Conservation (phyloP, 92 coral and sea anemone species). For the Porites cylindrica region DNA sequence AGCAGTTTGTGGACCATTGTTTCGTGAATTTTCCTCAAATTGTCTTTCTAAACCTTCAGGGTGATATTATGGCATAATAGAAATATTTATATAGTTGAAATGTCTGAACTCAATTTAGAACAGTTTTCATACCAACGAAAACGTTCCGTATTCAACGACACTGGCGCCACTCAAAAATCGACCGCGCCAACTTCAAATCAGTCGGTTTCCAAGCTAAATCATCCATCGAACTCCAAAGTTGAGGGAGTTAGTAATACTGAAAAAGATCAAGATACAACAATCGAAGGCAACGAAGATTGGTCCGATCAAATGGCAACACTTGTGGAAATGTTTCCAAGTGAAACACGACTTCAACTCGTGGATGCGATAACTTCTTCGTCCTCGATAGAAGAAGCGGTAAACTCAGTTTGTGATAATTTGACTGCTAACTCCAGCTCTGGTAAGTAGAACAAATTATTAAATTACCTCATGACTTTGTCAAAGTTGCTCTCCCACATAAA, state of each 20-base stretch:
- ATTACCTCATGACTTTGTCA: no score
- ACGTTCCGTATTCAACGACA: not conserved
- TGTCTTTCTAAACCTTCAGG: not conserved
- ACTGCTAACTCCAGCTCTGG: not conserved
- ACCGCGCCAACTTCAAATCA: not conserved
- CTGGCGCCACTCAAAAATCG: not conserved
- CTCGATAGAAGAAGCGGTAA: slow-evolving; percentile 16
- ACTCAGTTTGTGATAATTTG: slow-evolving; percentile 6
- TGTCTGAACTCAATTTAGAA: slow-evolving; percentile 33
- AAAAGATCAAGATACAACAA: not conserved
- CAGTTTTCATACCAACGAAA: slow-evolving; percentile 39
- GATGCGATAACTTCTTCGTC: slow-evolving; percentile 12
- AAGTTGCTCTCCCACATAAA: no score
- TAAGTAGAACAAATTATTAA: not conserved
- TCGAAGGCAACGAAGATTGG: not conserved
- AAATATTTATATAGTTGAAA: not conserved
- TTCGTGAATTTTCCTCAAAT: not conserved
- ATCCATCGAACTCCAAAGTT: not conserved
- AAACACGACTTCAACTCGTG: slow-evolving; percentile 20
- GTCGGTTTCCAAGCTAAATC: not conserved
- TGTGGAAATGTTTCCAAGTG: slow-evolving; percentile 7
- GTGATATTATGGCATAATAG: not conserved
- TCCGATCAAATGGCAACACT: not conserved
- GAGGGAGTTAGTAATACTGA: not conserved
- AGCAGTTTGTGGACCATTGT: not conserved